These are phyloP conservation scores for Phaethon lepturus DNA, from an alignment of 2,113 vertebrate genomes.

Conservation along the genomic window DNA sequence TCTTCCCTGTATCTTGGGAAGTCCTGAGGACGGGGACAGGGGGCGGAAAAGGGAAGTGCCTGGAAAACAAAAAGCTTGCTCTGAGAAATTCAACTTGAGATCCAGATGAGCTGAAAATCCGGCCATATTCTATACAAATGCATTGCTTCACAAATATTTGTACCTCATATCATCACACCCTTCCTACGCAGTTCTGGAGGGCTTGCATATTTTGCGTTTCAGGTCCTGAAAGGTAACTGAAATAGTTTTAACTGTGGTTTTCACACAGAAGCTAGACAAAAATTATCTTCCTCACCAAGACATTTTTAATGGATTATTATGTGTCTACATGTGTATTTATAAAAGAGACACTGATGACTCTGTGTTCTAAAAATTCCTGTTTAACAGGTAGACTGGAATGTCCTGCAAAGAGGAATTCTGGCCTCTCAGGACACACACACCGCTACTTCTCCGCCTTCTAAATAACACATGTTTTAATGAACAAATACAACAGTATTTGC, in stretches of 20 bases:
- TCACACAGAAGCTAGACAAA: background rate
- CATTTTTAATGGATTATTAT: background rate
- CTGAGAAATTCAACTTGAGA: background rate
- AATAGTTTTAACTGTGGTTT: background rate
- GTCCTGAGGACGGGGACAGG: background rate
- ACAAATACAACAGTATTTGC: slow-evolving; percentile 31
- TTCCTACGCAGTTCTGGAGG: background rate
- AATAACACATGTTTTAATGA: slow-evolving; percentile 41
- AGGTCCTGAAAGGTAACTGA: background rate
- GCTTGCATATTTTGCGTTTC: background rate
- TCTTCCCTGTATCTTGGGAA: background rate
- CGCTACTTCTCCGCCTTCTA: slow-evolving; percentile 24
- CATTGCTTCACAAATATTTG: background rate
- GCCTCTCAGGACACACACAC: background rate
- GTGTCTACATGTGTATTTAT: background rate
- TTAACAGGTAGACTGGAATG: too few relatives aligned
- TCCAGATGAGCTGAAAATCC: background rate
- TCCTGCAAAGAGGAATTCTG: background rate
- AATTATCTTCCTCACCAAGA: background rate
- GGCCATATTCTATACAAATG: background rate
- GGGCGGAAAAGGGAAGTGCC: background rate
- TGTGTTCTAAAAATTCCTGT: background rate
- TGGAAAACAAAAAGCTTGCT: background rate
- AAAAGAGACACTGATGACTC: background rate
- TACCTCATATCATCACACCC: background rate